Percentiles rank a stretch among this genome's conserved stretches.
phyloP scores from a whole-genome alignment of 2,113 vertebrate genomes.

The Mormoops blainvillei region DNA sequence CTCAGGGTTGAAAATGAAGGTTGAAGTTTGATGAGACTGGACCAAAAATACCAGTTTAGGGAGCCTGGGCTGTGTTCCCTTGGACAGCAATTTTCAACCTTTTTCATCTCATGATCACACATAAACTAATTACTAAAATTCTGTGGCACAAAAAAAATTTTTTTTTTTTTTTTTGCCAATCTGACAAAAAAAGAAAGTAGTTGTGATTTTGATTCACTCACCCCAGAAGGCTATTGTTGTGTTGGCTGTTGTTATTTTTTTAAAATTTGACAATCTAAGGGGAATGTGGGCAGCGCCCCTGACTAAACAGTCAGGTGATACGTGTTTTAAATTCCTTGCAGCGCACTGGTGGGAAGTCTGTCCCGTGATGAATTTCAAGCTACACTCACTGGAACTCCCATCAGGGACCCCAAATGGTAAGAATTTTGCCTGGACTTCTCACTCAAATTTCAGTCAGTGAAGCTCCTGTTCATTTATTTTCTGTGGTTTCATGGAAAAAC shows the following conservation, averaged over 20 bases:
- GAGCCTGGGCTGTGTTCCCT: not conserved
- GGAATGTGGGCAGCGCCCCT: not conserved
- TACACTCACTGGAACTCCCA: not conserved
- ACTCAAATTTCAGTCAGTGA: not conserved
- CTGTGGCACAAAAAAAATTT: not conserved
- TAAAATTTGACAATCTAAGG: not conserved
- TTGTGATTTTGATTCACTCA: not conserved
- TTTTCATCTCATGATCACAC: not conserved
- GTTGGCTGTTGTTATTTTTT: not conserved
- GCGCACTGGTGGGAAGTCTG: not conserved
- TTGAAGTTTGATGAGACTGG: not conserved
- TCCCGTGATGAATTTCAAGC: not conserved
- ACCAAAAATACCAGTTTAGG: not conserved
- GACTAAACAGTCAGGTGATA: not conserved
- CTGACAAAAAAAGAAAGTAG: not conserved
- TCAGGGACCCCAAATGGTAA: not conserved
- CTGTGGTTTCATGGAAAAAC: not conserved
- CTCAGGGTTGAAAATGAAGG: not conserved
- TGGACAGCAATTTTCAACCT: not conserved
- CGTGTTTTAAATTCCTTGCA: not conserved
- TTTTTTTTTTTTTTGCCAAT: not conserved
- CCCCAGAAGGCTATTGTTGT: not conserved
- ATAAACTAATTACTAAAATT: not conserved
- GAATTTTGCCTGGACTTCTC: not conserved
- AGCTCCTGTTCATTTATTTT: not conserved